Evolutionary conservation across 2,888 invertebrate genomes (phyloP).

Genomic region (Xylophagus ater): DNA sequence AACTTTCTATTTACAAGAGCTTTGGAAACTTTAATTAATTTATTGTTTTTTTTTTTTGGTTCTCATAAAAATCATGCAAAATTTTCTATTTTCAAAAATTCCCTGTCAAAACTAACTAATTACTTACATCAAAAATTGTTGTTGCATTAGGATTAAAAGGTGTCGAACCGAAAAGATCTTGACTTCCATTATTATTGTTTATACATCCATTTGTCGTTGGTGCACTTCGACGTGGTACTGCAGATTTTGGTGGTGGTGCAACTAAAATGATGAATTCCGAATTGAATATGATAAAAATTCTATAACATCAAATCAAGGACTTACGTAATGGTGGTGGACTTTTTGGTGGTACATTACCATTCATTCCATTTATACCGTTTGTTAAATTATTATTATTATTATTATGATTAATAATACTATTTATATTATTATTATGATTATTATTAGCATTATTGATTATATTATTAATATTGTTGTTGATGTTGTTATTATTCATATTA

Average conservation of each 20-base stretch:
- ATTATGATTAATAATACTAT: constrained; percentile 21
- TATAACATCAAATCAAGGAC: too few species aligned
- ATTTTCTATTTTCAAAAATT: too few species aligned
- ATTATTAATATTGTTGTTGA: constrained; percentile 28
- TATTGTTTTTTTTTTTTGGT: too few species aligned
- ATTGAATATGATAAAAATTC: background rate
- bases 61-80: too few species aligned
- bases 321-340: constrained; percentile 59
- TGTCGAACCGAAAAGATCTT: constrained; percentile 70
- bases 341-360: constrained; percentile 25
- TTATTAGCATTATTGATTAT: constrained; percentile 21
- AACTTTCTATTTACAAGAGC: too few species aligned
- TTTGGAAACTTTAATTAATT: too few species aligned
- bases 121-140: constrained; percentile 34
- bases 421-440: constrained; percentile 3
- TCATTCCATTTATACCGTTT: constrained; percentile 27
- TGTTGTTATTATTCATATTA: constrained; percentile 31
- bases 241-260: constrained; percentile 79
- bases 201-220: constrained; percentile 28
- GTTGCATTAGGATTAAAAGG: constrained; percentile 47
- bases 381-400: constrained; percentile 25
- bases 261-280: constrained; percentile 46
- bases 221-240: constrained; percentile 43
- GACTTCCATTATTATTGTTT: constrained; percentile 42
- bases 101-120: too few species aligned